Base-by-base conservation (phyloP, 2,888 invertebrate species). In the Sympetrum striolatum region DNA sequence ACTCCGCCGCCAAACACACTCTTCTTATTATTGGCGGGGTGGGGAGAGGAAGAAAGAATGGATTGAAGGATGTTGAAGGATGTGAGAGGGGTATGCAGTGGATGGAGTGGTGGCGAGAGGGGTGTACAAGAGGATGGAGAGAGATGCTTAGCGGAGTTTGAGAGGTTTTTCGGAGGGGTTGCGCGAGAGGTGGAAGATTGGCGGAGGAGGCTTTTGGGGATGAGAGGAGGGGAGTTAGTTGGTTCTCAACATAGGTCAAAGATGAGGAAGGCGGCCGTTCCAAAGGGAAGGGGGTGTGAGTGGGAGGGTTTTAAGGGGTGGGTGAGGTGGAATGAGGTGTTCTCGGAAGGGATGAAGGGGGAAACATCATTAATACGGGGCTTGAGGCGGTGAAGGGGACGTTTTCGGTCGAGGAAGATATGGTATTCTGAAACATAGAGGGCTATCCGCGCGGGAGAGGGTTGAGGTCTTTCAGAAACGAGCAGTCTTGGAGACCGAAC, bases 361-460 rank as follows among this genome's bases (percentile, higher is more conserved):
- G 86, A 86, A 60, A 86, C 86, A 86, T 86, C 86, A 86, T 86
- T 86, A 86, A 86, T 86, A 86, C 60, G 86, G 37, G 86, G 86
- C 86, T 86, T 86, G 86, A 86, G 86, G 86, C 86, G 86, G 86
- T 86, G 86, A 86, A 86, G 86, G 86, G 86, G 86, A 58, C 60
- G 82, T 35, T 82, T 82, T 82, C 58, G 86, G 86, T n/a, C 86
- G 86, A 60, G 86, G 86, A 86, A 60, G 86, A 86, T 58, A 86
- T 86, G 86, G 58, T 82, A 82, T 82, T 58, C 58, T 58, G 82
- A 35, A 86, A 60, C 60, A 60, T 86, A 35, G 86, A 60, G 86
- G 60, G 58, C 86, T 86, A 86, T 86, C 86, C 86, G 37, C 22
- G 82, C 58, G 58, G 53, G 81, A 58, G 60, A 60, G 60, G 86